Base-by-base conservation (phyloP, 2,888 invertebrate genomes). In the Hypena proboscidalis region DNA sequence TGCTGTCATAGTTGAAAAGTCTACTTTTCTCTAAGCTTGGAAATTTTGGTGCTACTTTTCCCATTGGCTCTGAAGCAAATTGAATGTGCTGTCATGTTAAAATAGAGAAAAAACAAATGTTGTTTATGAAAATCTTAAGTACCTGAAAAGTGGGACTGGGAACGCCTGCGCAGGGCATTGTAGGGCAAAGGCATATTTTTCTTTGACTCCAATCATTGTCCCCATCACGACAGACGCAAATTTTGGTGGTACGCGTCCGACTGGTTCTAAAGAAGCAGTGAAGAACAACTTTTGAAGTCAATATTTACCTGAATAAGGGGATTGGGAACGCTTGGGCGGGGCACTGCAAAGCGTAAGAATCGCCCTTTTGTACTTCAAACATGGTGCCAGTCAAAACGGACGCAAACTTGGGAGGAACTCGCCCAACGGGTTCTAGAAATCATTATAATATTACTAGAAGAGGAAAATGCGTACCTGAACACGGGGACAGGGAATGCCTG, bases 11-110 rank as follows among this genome's bases (percentile, higher is more conserved):
- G 77, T 79, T 83, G 66, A 85, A 89, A 39, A 83, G 78, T 62
- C 83, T 78, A 72, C 85, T 81, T 70, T 81, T 88, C 71, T 87
- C 84, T 78, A 84, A 77, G 54, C 78, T 83, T 54, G 86, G 84
- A 76, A 90, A 88, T 74, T 94, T 95, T 55, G 95, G 95, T 59
- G 93, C 92, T 50, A 95, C 94, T 80, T 94, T 94, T 86, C 95
- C 95, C 88, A 95, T 93, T 27, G 82, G 80, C 58, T 86, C 83
- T 85, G 80, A 67, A 78, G 76, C 67, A 79, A 80, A 77, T 60
- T 43, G 5, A 41, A 44, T 31, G 15, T 23, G 23, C 39, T 44
- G 37, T 26, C 11, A 30, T 31, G 11, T 10, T 9, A 23, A 29
- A 15, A 34, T 14, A 11, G 7, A 7, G 20, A 17, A n/a, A n/a